Evolutionary conservation across 2,113 vertebrate genomes (phyloP).

Genomic region (Fulica atra): DNA sequence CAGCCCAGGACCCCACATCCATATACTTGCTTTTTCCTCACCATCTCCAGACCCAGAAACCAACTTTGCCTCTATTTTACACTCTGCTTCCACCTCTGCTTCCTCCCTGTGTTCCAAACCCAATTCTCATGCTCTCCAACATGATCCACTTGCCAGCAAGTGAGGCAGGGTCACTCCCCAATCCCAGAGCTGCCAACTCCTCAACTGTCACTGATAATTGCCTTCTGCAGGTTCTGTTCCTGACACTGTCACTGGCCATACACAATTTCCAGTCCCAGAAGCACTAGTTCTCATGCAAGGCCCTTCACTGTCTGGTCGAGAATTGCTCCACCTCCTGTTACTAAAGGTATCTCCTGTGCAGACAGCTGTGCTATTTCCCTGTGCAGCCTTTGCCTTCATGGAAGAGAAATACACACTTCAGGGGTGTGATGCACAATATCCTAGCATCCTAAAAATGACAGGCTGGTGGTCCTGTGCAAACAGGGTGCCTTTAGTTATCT

Average conservation of each 20-base stretch:
- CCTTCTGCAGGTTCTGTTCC: not conserved
- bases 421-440: not conserved
- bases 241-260: not conserved
- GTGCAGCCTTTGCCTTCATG: not conserved
- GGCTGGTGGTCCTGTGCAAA: not conserved
- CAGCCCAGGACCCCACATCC: not conserved
- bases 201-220: not conserved
- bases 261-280: not conserved
- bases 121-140: not conserved
- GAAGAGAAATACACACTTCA: not conserved
- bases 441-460: not conserved
- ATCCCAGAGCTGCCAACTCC: not conserved
- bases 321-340: not conserved
- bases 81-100: not conserved
- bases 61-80: not conserved
- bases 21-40: not conserved
- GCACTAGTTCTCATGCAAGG: not conserved
- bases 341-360: not conserved
- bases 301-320: not conserved
- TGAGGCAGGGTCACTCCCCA: accelerated
- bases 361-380: not conserved
- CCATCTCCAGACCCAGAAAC: not conserved
- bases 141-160: not conserved
- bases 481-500: not conserved
- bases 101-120: not conserved